Percentiles rank a stretch among this genome's conserved stretches.
Conservation (phyloP, 2,888 invertebrate species). For the Chironomus tentans region DNA sequence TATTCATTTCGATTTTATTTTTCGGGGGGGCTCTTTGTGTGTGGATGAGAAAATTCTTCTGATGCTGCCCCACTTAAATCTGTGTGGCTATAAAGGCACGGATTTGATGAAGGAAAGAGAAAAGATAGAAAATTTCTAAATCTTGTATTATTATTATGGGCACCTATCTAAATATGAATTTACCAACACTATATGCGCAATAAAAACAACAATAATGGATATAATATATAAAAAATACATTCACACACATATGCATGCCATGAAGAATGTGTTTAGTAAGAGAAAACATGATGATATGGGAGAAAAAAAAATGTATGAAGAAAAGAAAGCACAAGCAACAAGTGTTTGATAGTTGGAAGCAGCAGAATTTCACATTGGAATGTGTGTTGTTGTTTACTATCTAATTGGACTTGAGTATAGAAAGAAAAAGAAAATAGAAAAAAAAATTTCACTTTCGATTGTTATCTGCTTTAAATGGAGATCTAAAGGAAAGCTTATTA, state of each 20-base stretch:
- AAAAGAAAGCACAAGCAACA: slow-evolving; percentile 20
- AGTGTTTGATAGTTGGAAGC: slow-evolving; percentile 6
- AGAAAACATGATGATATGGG: slow-evolving; percentile 18
- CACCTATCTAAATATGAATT: not conserved
- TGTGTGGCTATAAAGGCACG: not conserved
- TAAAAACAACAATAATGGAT: not conserved
- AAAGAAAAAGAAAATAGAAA: not conserved
- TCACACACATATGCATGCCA: not conserved
- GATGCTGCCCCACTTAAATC: not conserved
- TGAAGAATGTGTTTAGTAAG: not conserved
- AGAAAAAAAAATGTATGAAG: not conserved
- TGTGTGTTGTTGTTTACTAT: slow-evolving; percentile 26
- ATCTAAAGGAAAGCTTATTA: slow-evolving; percentile 25
- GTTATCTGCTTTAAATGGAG: slow-evolving; percentile 27
- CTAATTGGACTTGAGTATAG: slow-evolving; percentile 23
- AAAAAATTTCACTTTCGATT: slow-evolving; percentile 27
- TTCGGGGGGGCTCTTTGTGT: not conserved
- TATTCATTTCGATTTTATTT: not conserved
- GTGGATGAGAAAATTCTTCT: slow-evolving; percentile 17
- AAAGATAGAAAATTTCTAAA: slow-evolving; percentile 12
- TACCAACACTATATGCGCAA: too few relatives aligned
- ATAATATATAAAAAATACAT: not conserved
- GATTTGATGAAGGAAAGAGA: not conserved
- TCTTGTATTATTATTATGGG: not conserved
- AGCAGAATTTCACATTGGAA: slow-evolving; percentile 27